Evolutionary conservation across 1,140 invertebrate species (phyloP).

Genomic region (Ptiloglossa arizonensis): DNA sequence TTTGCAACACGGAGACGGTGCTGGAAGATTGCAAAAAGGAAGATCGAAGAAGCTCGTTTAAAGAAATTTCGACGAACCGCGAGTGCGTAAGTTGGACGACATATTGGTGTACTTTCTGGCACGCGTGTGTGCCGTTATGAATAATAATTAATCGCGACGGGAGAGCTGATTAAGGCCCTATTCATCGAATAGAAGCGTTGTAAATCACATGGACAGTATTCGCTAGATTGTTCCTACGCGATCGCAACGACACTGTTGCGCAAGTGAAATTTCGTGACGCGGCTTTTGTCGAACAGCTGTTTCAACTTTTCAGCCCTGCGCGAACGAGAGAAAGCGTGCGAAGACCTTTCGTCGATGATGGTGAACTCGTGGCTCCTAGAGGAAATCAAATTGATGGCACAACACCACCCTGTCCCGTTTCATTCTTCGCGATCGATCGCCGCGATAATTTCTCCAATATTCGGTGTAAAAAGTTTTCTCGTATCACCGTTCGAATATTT

Average conservation of each 20-base stretch:
- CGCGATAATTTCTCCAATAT: no score
- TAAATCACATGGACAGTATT: conserved; percentile 44
- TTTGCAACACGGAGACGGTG: no score
- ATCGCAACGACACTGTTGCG: conserved; percentile 1
- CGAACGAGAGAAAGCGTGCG: not conserved
- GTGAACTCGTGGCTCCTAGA: conserved; percentile 3
- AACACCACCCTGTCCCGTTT: not conserved
- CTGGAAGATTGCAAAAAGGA: not conserved
- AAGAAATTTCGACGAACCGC: not conserved
- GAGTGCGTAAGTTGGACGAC: not conserved
- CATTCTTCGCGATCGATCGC: not conserved
- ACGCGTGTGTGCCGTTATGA: conserved; percentile 15
- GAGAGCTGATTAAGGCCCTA: conserved; percentile 53
- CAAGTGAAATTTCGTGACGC: conserved; percentile 37
- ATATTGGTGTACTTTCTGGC: not conserved
- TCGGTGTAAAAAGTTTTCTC: no score
- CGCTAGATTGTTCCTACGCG: conserved; percentile 21
- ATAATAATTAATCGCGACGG: conserved; percentile 53
- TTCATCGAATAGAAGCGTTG: conserved; percentile 47
- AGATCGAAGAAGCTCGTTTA: not conserved
- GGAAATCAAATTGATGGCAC: not conserved
- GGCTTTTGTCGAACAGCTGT: conserved; percentile 24
- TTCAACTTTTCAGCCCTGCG: not conserved
- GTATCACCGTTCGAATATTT: no score
- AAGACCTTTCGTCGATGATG: not conserved